Base-by-base conservation (phyloP, 1,140 invertebrate species). In the Chlorops oryzae region DNA sequence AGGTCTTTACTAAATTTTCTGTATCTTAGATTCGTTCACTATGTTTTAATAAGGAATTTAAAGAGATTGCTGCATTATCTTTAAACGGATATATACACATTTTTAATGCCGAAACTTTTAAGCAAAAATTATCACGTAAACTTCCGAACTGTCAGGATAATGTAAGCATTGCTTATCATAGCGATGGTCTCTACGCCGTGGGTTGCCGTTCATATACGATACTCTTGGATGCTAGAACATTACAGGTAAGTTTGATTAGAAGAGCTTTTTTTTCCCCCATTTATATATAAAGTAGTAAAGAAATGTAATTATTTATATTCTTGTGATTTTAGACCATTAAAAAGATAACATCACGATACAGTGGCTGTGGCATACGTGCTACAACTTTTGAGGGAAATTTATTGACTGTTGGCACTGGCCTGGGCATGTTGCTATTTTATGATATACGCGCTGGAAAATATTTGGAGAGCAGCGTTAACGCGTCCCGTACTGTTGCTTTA, bases 201-300 rank as follows among this genome's bases (percentile, higher is more conserved):
- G 94, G 94, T 18, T 95, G 92, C 62, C 86, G 91, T 52, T 94
- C 92, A 28, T 92, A 94, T 68, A 93, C 93, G 3, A 79, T 93
- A 34, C 73, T 96, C 7, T 74, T 96, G 34, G 93, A 97, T 73
- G 85, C 89, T 22, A 78, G 91, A 57, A 92, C 88, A 24, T 76
- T 93, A 34, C 90, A 93, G 67, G 78, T 82, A 48, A 74, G 81
- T 45, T 37, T n/a, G 22, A 15, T 28, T 2, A 20, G n/a, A 20
- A 47, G 2, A 35, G 18, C 22, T 45, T 28, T 25, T 15, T 27
- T n/a, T 44, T 21, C 34, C 4, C 21, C 13, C 25, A 17, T 35
- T 9, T 40, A 42, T 24, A 10, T 40, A n/a, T n/a, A 6, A 9
- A 12, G 9, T 9, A 38, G 18, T 38, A 43, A n/a, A 25, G n/a